Percentiles rank a stretch among this genome's conserved stretches.
Evolutionary conservation across 2,888 invertebrate genomes (phyloP).

Genomic region (Urechis unicinctus): DNA sequence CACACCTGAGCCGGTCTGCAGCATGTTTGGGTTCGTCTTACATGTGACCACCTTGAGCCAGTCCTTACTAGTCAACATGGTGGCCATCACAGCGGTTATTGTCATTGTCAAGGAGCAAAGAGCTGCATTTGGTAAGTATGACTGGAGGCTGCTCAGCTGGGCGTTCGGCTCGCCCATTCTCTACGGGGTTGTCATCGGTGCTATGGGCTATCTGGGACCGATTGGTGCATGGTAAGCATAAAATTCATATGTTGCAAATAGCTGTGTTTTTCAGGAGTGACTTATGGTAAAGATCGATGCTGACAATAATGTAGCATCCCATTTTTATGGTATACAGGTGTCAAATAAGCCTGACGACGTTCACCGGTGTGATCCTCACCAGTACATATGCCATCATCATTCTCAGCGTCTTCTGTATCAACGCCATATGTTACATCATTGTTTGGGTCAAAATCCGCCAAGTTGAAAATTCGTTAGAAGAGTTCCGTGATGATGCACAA

Average conservation of each 20-base stretch:
- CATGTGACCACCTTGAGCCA: background rate
- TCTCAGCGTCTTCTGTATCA: background rate
- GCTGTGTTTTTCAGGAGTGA: too few relatives aligned
- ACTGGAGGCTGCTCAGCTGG: conserved; percentile 2
- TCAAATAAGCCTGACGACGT: background rate
- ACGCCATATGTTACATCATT: background rate
- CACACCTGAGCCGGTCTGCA: background rate
- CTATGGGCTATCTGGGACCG: background rate
- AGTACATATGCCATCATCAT: background rate
- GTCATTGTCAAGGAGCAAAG: conserved; percentile 3
- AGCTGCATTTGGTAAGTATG: conserved; percentile 2
- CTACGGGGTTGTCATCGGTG: background rate
- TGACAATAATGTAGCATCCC: too few relatives aligned
- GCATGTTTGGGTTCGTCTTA: background rate
- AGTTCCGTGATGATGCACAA: background rate
- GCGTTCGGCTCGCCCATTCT: background rate
- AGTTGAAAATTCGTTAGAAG: background rate
- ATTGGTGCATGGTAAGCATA: background rate
- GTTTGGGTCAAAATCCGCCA: background rate
- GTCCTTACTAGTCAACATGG: conserved; percentile 3
- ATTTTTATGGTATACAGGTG: too few relatives aligned
- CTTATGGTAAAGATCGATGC: too few relatives aligned
- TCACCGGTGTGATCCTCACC: background rate
- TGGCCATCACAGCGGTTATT: conserved; percentile 2
- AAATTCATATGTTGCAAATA: too few relatives aligned